phyloP scores from a whole-genome alignment of 1,140 invertebrate genomes.

The Calosoma granatense region DNA sequence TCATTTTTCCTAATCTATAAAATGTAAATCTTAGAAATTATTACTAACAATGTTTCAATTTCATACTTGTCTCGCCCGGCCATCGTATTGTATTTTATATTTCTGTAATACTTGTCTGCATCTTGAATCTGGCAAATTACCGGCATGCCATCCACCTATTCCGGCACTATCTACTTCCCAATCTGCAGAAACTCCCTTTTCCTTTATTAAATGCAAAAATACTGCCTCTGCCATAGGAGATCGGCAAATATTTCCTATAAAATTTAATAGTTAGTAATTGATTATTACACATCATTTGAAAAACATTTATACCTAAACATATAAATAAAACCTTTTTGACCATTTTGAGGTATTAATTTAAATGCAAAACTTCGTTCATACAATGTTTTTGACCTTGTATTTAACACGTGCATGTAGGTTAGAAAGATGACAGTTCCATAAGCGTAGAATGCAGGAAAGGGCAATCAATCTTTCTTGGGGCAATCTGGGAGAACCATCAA shows the following conservation, averaged over 20 bases:
- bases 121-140: slow-evolving; percentile 66
- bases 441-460: too few relatives aligned
- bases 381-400: too few relatives aligned
- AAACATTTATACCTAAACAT: slow-evolving; percentile 16
- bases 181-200: slow-evolving; percentile 32
- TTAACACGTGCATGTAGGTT: too few relatives aligned
- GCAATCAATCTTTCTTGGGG: too few relatives aligned
- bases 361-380: too few relatives aligned
- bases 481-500: too few relatives aligned
- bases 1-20: slow-evolving; percentile 56
- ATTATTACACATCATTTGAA: slow-evolving; percentile 13
- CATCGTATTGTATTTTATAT: slow-evolving; percentile 60
- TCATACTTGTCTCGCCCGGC: slow-evolving; percentile 62
- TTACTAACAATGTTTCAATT: slow-evolving; percentile 13
- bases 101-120: slow-evolving; percentile 60
- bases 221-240: slow-evolving; percentile 91
- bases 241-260: slow-evolving; percentile 82
- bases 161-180: slow-evolving; percentile 87
- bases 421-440: too few relatives aligned
- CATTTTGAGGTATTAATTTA: too few relatives aligned
- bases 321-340: slow-evolving; percentile 15
- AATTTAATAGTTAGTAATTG: slow-evolving; percentile 14
- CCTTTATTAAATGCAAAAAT: slow-evolving; percentile 53
- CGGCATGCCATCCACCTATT: slow-evolving; percentile 73
- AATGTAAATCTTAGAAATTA: slow-evolving; percentile 17